phyloP scores from a whole-genome alignment of 2,888 invertebrate species.

The Hanleya hanleyi region DNA sequence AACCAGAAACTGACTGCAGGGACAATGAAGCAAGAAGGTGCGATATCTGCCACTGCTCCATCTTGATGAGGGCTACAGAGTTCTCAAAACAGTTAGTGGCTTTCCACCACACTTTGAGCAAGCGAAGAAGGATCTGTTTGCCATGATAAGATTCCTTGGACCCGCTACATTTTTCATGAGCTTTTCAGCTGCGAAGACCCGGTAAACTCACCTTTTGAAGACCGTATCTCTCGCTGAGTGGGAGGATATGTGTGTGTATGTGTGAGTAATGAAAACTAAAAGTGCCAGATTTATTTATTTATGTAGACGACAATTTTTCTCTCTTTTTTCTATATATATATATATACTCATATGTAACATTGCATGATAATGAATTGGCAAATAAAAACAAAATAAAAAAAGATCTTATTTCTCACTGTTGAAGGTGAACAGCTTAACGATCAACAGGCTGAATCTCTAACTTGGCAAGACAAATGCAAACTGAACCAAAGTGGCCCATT shows the following conservation, averaged over 20 bases:
- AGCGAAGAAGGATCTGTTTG: conserved; percentile 3
- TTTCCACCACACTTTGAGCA: conserved; percentile 8
- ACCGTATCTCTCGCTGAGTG: no score
- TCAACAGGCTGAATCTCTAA: neutral
- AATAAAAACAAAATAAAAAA: no score
- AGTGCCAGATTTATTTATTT: no score
- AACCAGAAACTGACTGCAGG: neutral
- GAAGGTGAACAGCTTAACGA: neutral
- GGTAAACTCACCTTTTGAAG: neutral
- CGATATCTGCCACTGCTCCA: neutral
- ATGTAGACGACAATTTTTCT: no score
- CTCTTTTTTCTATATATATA: no score
- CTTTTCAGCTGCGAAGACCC: conserved; percentile 2
- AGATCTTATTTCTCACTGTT: neutral
- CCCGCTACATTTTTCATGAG: conserved; percentile 10
- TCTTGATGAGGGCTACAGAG: neutral
- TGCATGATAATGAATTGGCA: no score
- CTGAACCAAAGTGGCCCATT: conserved; percentile 5
- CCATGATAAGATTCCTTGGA: neutral
- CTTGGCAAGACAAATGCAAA: neutral
- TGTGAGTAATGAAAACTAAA: no score
- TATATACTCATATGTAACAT: no score
- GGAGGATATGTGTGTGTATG: no score
- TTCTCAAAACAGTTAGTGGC: conserved; percentile 5
- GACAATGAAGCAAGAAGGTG: neutral